phyloP scores from a whole-genome alignment of 2,888 invertebrate genomes.

The Dromius quadrimaculatus region DNA sequence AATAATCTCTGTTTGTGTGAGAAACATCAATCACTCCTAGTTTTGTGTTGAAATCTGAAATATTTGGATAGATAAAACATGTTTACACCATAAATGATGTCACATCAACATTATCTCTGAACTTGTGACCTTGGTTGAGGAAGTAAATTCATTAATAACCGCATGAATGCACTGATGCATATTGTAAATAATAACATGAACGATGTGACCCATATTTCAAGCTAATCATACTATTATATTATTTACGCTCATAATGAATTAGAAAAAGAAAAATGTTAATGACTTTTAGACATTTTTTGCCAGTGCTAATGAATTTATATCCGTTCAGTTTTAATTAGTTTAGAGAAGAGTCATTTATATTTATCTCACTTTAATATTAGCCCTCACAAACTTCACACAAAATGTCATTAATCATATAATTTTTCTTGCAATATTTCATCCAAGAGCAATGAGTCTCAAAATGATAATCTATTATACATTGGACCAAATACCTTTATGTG shows the following conservation, averaged over 20 bases:
- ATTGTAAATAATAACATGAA: conserved; percentile 30
- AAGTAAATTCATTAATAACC: conserved; percentile 42
- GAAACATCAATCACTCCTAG: too few species aligned
- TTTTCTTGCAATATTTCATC: too few species aligned
- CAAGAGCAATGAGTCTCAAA: too few species aligned
- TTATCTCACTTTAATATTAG: too few species aligned
- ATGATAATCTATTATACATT: too few species aligned
- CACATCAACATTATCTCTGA: conserved; percentile 36
- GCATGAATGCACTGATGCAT: conserved; percentile 40
- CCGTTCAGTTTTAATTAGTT: background rate
- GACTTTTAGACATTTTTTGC: background rate
- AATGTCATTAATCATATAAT: too few species aligned
- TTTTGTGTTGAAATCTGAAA: too few species aligned
- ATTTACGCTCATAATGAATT: conserved; percentile 3
- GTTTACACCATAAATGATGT: conserved; percentile 39
- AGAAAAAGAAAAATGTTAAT: conserved; percentile 13
- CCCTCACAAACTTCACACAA: too few species aligned
- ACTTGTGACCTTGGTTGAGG: conserved; percentile 30
- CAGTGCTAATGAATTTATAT: conserved; percentile 1
- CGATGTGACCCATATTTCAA: conserved; percentile 19
- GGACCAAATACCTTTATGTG: too few species aligned
- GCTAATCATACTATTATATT: conserved; percentile 8
- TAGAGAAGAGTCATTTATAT: too few species aligned
- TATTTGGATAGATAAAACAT: conserved; percentile 10
- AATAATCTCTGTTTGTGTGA: too few species aligned